Evolutionary conservation across 2,888 invertebrate genomes (phyloP).

Genomic region (Lepetodrilus schrolli): DNA sequence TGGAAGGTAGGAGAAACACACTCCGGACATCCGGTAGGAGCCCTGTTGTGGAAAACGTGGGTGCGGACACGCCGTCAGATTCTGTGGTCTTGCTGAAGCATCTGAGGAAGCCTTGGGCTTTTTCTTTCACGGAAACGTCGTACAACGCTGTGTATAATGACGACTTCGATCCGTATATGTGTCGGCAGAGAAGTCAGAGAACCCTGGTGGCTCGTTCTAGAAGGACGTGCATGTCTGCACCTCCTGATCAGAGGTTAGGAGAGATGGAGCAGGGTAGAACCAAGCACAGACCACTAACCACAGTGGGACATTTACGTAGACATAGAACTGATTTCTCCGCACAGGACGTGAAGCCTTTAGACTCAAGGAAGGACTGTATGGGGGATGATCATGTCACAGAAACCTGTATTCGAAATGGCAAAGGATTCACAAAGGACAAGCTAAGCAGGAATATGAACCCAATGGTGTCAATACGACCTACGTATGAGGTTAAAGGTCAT

Average conservation of each 20-base stretch:
- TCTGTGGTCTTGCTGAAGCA: conserved; percentile 36
- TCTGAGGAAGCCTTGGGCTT: conserved; percentile 54
- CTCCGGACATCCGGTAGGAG: conserved; percentile 47
- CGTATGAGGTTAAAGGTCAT: no score
- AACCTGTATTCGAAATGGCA: not conserved
- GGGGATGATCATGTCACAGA: not conserved
- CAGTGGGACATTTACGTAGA: no score
- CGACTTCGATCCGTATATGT: not conserved
- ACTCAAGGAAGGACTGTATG: no score
- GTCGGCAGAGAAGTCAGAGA: not conserved
- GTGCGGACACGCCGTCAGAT: no score
- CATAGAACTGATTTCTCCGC: no score
- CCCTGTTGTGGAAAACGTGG: conserved; percentile 27
- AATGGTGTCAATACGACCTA: no score
- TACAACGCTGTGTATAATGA: conserved; percentile 54
- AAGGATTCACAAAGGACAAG: not conserved
- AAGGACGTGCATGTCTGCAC: not conserved
- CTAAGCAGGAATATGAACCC: no score
- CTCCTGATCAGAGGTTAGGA: not conserved
- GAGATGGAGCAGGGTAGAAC: no score
- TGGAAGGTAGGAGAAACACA: conserved; percentile 41
- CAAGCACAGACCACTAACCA: no score
- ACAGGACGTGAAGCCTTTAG: no score
- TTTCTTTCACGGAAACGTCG: conserved; percentile 49
- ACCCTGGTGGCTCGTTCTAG: not conserved